Evolutionary conservation across 2,113 vertebrate species (phyloP).

Genomic region (Theristicus caerulescens): DNA sequence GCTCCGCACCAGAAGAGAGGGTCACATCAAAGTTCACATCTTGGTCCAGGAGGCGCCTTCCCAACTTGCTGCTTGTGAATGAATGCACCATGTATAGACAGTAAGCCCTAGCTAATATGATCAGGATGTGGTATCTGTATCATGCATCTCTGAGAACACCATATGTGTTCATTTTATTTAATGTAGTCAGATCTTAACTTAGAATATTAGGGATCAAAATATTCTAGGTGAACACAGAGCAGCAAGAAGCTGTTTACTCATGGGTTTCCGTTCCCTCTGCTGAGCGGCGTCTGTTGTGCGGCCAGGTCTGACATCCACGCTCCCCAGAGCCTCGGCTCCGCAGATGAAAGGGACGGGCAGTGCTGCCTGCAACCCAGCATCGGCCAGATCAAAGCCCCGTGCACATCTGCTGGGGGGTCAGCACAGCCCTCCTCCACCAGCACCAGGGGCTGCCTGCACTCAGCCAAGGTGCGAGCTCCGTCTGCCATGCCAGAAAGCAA

Average conservation of each 20-base stretch:
- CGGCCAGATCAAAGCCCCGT: background rate
- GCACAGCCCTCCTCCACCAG: background rate
- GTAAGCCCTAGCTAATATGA: rapidly evolving
- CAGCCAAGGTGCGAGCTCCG: background rate
- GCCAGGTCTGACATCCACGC: background rate
- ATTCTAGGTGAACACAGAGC: background rate
- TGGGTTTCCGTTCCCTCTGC: background rate
- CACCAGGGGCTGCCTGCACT: background rate
- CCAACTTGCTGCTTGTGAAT: background rate
- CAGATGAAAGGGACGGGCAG: background rate
- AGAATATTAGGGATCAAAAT: background rate
- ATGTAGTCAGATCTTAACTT: background rate
- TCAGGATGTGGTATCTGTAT: background rate
- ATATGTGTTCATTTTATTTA: background rate
- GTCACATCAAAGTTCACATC: background rate
- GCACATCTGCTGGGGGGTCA: background rate
- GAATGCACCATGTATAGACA: rapidly evolving
- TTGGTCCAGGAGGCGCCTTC: background rate
- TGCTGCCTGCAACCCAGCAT: background rate
- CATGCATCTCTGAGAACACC: background rate
- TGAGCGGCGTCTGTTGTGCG: background rate
- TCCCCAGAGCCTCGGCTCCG: background rate
- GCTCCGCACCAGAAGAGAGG: background rate
- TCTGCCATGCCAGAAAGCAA: rapidly evolving
- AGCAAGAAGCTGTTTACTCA: background rate